phyloP scores from a whole-genome alignment of 2,888 invertebrate species.

The Punctoribates punctum region DNA sequence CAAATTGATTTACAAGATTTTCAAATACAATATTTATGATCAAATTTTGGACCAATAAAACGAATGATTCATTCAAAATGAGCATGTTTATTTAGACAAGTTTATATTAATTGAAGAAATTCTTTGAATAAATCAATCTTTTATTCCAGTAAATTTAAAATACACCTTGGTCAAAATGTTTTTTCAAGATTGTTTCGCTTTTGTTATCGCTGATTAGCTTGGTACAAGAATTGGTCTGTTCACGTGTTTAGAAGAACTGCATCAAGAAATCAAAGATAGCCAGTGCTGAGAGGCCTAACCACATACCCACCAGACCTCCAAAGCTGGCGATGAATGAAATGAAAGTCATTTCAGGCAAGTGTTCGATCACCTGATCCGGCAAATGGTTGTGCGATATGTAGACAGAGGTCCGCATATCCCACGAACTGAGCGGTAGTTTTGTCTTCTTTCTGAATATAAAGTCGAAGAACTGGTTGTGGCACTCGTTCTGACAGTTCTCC shows the following conservation, averaged over 20 bases:
- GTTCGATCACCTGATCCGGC: conserved; percentile 27
- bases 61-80: too few species aligned
- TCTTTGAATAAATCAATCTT: too few species aligned
- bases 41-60: too few species aligned
- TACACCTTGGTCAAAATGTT: too few species aligned
- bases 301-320: background rate
- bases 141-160: too few species aligned
- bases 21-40: too few species aligned
- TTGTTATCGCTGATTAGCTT: too few species aligned
- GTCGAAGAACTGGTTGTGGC: conserved; percentile 24
- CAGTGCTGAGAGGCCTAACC: background rate
- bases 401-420: conserved; percentile 8
- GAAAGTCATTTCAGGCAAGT: conserved; percentile 21
- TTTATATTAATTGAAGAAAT: too few species aligned
- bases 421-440: conserved; percentile 1
- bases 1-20: too few species aligned
- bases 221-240: too few species aligned
- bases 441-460: conserved; percentile 16
- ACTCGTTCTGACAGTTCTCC: conserved; percentile 23
- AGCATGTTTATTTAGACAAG: too few species aligned
- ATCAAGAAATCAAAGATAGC: background rate
- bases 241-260: background rate
- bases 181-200: too few species aligned
- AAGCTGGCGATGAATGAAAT: background rate
- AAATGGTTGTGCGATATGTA: conserved; percentile 20